phyloP scores from a whole-genome alignment of 1,140 invertebrate species.

The Phortica variegata region DNA sequence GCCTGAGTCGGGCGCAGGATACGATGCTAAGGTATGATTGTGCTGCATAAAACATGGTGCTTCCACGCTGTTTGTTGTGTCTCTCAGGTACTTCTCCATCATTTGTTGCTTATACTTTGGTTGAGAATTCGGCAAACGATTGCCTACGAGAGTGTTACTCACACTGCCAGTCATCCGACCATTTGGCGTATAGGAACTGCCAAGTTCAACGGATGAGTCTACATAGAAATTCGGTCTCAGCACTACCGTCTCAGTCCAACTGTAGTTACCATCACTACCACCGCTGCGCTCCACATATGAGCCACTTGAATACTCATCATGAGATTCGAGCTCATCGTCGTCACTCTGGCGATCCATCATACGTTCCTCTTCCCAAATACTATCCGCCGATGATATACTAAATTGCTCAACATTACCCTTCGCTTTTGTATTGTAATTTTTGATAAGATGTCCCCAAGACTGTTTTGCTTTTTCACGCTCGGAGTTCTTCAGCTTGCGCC shows the following conservation, averaged over 20 bases:
- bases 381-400: constrained; percentile 72
- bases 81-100: constrained; percentile 62
- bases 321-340: constrained; percentile 29
- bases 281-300: constrained; percentile 21
- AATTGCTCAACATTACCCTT: constrained; percentile 74
- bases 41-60: no score
- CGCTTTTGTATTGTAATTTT: constrained; percentile 70
- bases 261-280: constrained; percentile 39
- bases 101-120: constrained; percentile 62
- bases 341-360: constrained; percentile 16
- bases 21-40: no score
- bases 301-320: constrained; percentile 38
- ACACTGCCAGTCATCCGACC: constrained; percentile 22
- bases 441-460: constrained; percentile 71
- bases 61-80: constrained; percentile 24
- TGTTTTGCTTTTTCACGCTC: constrained; percentile 65
- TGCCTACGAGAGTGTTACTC: constrained; percentile 10
- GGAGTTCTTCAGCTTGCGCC: constrained; percentile 71
- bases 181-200: constrained; percentile 4
- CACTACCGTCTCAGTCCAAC: constrained; percentile 12
- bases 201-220: constrained; percentile 13
- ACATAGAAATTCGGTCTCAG: constrained; percentile 40
- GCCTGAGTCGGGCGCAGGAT: constrained; percentile 10
- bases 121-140: constrained; percentile 19
- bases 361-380: constrained; percentile 69